A percentile compares a stretch with the other conserved stretches of the same genome.
These are phyloP conservation scores for Apotomis turbidana DNA, from an alignment of 2,888 invertebrate genomes.

Conservation along the genomic window DNA sequence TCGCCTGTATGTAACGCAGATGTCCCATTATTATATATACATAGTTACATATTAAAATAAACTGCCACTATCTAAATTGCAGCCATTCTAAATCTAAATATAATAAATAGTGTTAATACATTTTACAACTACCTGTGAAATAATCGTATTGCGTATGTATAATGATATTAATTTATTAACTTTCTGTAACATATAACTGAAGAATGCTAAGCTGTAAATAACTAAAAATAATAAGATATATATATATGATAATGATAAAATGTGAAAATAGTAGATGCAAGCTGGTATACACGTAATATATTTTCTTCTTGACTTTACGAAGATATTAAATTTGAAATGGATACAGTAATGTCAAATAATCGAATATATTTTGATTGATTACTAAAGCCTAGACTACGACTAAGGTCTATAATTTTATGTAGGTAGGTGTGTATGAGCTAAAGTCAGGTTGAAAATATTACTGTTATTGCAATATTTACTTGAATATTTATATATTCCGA, in stretches of 20 bases:
- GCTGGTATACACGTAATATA: too few species aligned
- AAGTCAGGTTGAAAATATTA: too few species aligned
- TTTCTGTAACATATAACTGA: constrained; percentile 24
- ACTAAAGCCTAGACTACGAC: too few species aligned
- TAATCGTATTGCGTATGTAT: constrained; percentile 32
- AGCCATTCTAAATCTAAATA: constrained; percentile 30
- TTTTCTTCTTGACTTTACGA: not conserved
- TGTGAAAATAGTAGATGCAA: not conserved
- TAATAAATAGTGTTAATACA: constrained; percentile 14
- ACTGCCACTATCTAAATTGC: constrained; percentile 36
- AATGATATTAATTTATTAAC: constrained; percentile 37
- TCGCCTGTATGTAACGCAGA: constrained; percentile 32
- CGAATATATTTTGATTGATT: too few species aligned
- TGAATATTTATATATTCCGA: too few species aligned
- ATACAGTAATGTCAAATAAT: too few species aligned
- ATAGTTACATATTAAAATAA: constrained; percentile 16
- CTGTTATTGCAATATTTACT: too few species aligned
- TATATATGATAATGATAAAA: constrained; percentile 4
- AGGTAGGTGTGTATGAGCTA: too few species aligned
- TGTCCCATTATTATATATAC: constrained; percentile 42
- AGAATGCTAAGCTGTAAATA: constrained; percentile 28
- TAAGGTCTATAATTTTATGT: too few species aligned
- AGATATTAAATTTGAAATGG: too few species aligned
- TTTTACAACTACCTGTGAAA: constrained; percentile 19
- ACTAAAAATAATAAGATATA: not conserved